A percentile compares a stretch with the other conserved stretches of the same genome.
phyloP scores from a whole-genome alignment of 2,888 invertebrate genomes.

The Subacronicta megacephala region DNA sequence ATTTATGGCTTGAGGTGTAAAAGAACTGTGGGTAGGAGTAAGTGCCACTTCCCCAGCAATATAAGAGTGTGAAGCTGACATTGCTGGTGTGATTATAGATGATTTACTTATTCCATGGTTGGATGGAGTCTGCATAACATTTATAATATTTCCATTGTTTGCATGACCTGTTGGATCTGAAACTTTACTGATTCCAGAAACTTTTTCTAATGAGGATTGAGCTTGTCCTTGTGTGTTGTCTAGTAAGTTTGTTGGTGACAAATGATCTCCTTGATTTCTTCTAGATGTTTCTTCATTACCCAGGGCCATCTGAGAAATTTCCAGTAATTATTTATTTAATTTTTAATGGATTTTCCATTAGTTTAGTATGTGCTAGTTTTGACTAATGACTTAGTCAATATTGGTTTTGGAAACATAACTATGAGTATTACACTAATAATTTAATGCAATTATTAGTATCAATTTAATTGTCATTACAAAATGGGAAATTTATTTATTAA shows the following conservation, averaged over 20 bases:
- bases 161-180: slow-evolving; percentile 7
- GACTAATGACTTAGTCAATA: too few relatives aligned
- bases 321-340: background rate
- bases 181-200: slow-evolving; percentile 22
- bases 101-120: slow-evolving; percentile 18
- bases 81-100: slow-evolving; percentile 43
- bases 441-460: too few relatives aligned
- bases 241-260: slow-evolving; percentile 3
- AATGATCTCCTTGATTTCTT: slow-evolving; percentile 1
- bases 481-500: too few relatives aligned
- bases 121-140: slow-evolving; percentile 27
- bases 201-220: slow-evolving; percentile 11
- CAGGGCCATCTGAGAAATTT: slow-evolving; percentile 39
- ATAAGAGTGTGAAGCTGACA: slow-evolving; percentile 55
- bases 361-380: too few relatives aligned
- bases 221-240: slow-evolving; percentile 1
- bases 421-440: too few relatives aligned
- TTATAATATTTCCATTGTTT: slow-evolving; percentile 13
- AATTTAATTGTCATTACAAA: too few relatives aligned
- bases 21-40: slow-evolving; percentile 80
- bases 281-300: slow-evolving; percentile 7
- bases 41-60: slow-evolving; percentile 78
- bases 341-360: too few relatives aligned
- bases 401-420: too few relatives aligned
- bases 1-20: slow-evolving; percentile 81